Conservation (phyloP, 2,888 invertebrate species). For the Orthosia gothica region DNA sequence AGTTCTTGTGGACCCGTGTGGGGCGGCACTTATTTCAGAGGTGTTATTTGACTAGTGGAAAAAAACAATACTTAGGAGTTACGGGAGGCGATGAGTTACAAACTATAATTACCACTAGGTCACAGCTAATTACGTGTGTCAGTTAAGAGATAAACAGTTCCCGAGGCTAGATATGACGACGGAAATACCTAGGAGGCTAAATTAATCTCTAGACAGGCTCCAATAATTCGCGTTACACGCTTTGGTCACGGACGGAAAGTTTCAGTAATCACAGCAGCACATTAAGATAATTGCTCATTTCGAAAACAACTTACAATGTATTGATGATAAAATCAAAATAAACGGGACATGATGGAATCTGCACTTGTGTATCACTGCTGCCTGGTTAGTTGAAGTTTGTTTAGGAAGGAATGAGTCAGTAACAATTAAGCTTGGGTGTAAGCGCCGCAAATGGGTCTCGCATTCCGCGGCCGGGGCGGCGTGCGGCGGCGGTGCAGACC, state of each 20-base stretch:
- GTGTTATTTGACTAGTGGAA: constrained; percentile 56
- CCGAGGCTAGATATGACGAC: constrained; percentile 54
- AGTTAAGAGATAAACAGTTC: constrained; percentile 65
- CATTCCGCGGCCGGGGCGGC: constrained; percentile 84
- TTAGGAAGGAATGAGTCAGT: constrained; percentile 85
- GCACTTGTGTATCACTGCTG: constrained; percentile 34
- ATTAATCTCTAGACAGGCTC: background rate
- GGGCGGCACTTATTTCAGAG: constrained; percentile 47
- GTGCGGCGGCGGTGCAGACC: constrained; percentile 70
- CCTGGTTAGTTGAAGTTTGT: constrained; percentile 76
- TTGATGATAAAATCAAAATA: constrained; percentile 18
- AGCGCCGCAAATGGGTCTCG: constrained; percentile 88
- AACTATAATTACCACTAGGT: constrained; percentile 78
- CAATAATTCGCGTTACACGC: constrained; percentile 6
- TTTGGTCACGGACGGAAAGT: constrained; percentile 10
- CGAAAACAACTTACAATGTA: constrained; percentile 34
- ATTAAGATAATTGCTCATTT: constrained; percentile 30
- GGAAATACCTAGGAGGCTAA: constrained; percentile 24
- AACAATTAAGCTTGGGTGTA: constrained; percentile 78
- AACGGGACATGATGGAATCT: constrained; percentile 17
- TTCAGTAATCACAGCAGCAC: constrained; percentile 3
- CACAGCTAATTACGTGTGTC: constrained; percentile 73
- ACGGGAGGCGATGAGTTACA: constrained; percentile 67
- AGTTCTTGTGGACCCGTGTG: constrained; percentile 48
- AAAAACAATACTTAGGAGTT: constrained; percentile 61